These are phyloP conservation scores for Sylvia atricapilla DNA, from an alignment of 2,113 vertebrate species.

Conservation along the genomic window DNA sequence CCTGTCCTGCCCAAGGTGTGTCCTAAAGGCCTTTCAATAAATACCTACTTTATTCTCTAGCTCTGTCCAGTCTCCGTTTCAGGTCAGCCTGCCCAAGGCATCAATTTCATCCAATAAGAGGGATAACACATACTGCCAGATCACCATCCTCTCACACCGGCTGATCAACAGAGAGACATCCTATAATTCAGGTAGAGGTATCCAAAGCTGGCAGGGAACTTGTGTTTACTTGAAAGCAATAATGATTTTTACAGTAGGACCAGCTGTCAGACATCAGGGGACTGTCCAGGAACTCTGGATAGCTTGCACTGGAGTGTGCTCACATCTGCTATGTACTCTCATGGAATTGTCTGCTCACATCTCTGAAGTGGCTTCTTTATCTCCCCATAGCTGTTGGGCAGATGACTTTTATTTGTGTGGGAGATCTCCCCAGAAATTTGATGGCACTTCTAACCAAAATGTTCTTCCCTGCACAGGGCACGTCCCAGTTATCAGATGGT, in stretches of 20 bases:
- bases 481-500: background rate
- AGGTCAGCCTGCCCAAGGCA: background rate
- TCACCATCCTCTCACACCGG: fast-evolving
- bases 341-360: background rate
- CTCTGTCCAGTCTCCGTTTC: background rate
- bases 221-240: background rate
- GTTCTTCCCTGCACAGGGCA: background rate
- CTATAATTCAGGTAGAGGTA: fast-evolving
- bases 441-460: background rate
- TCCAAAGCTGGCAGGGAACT: background rate
- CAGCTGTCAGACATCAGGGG: background rate
- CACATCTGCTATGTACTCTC: background rate
- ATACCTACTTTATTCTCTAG: background rate
- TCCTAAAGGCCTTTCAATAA: background rate
- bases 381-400: background rate
- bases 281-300: background rate
- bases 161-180: background rate
- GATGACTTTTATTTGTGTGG: background rate
- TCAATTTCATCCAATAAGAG: background rate
- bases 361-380: constrained; percentile 31
- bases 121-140: background rate
- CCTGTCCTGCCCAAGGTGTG: background rate
- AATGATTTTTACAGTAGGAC: background rate
- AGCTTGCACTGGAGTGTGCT: background rate
- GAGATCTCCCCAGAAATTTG: background rate